phyloP scores from a whole-genome alignment of 2,113 vertebrate genomes.

The Litocranius walleri region DNA sequence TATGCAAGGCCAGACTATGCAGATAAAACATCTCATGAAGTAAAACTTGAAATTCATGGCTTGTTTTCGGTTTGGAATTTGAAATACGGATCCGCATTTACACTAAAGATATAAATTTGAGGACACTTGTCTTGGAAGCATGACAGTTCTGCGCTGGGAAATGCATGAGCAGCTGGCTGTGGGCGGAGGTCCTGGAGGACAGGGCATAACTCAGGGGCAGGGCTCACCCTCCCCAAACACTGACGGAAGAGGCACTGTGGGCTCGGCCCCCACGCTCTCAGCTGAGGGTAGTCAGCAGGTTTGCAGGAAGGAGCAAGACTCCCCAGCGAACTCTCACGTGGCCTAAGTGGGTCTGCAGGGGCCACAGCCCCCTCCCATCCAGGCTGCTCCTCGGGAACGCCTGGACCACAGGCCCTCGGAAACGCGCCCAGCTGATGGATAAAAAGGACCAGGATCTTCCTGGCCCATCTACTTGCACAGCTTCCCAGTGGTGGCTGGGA shows the following conservation, averaged over 20 bases:
- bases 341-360: neutral
- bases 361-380: neutral
- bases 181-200: accelerated
- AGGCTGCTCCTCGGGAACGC: neutral
- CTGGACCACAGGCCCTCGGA: too few species aligned
- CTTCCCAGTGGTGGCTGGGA: neutral
- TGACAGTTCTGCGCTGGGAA: accelerated
- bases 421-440: neutral
- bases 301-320: accelerated
- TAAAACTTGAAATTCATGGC: accelerated
- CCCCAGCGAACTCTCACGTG: accelerated
- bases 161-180: accelerated
- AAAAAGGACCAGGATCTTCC: neutral
- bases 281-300: neutral
- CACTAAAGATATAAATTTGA: accelerated
- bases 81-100: accelerated
- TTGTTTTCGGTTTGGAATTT: accelerated
- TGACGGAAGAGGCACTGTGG: accelerated
- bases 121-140: accelerated
- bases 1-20: accelerated
- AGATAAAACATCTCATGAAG: too few species aligned
- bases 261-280: accelerated
- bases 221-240: accelerated
- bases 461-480: too few species aligned
- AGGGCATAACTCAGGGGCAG: accelerated